phyloP scores from a whole-genome alignment of 1,140 invertebrate species.

The Mactra quadrangularis region DNA sequence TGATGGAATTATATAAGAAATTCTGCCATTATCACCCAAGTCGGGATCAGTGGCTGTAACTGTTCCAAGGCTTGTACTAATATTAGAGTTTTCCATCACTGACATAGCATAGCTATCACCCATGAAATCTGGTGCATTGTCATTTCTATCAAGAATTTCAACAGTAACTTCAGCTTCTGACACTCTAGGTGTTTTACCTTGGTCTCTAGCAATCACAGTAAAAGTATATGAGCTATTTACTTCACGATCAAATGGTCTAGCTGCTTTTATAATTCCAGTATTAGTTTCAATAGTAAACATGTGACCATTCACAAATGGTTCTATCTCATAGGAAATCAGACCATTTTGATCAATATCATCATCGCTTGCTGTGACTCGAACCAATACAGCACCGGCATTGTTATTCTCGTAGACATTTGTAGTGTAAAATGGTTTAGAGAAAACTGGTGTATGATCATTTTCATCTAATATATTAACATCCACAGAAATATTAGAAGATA shows the following conservation, averaged over 20 bases:
- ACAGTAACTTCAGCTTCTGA: conserved; percentile 86
- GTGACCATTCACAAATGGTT: background rate
- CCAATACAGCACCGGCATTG: conserved; percentile 62
- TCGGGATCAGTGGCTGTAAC: conserved; percentile 67
- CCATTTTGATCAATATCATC: conserved; percentile 72
- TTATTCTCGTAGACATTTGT: conserved; percentile 73
- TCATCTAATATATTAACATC: conserved; percentile 75
- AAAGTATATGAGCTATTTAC: conserved; percentile 45
- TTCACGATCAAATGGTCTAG: conserved; percentile 70
- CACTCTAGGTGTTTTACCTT: conserved; percentile 85
- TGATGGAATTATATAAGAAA: conserved; percentile 73
- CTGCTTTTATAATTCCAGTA: conserved; percentile 68
- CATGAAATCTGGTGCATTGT: conserved; percentile 92
- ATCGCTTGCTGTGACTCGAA: conserved; percentile 76
- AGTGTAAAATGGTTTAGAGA: conserved; percentile 62
- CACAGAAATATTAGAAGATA: conserved; percentile 71
- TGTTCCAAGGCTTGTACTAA: conserved; percentile 61
- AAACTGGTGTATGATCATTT: conserved; percentile 78
- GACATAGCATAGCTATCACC: conserved; percentile 53
- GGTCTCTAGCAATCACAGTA: conserved; percentile 64
- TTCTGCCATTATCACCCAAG: conserved; percentile 62
- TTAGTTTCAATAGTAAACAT: conserved; percentile 70
- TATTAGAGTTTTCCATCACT: conserved; percentile 53
- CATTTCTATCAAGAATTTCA: conserved; percentile 91
- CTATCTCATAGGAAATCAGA: conserved; percentile 65